Evolutionary conservation across 1,140 invertebrate species (phyloP).

Genomic region (Diabrotica virgifera): DNA sequence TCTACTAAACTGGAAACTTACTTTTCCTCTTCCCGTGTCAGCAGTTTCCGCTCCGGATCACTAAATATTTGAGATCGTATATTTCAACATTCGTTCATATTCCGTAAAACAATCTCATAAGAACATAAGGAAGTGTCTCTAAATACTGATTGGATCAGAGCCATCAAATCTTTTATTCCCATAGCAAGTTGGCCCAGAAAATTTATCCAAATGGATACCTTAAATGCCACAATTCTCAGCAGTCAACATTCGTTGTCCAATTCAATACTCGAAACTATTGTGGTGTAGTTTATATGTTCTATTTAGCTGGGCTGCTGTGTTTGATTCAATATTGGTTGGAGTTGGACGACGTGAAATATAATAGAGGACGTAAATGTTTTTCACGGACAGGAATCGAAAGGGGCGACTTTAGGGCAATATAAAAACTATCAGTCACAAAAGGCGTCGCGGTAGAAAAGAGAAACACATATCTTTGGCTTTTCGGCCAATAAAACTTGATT

Average conservation of each 20-base stretch:
- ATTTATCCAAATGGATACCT: constrained; percentile 6
- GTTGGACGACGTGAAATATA: background rate
- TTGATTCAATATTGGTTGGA: background rate
- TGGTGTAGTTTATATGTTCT: background rate
- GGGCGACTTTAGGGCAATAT: constrained; percentile 29
- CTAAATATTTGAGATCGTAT: constrained; percentile 31
- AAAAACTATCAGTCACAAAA: constrained; percentile 35
- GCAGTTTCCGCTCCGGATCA: constrained; percentile 15
- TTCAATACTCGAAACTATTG: too few species aligned
- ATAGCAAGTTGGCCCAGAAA: constrained; percentile 29
- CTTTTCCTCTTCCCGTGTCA: constrained; percentile 5
- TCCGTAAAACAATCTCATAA: constrained; percentile 23
- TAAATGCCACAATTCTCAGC: too few species aligned
- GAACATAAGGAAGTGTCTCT: constrained; percentile 29
- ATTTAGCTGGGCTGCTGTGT: background rate
- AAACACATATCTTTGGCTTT: constrained; percentile 45
- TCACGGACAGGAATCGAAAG: background rate
- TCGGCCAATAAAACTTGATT: constrained; percentile 47
- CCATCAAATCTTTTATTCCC: constrained; percentile 43
- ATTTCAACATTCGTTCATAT: constrained; percentile 30
- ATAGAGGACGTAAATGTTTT: too few species aligned
- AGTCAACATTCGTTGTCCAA: too few species aligned
- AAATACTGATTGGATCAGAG: constrained; percentile 44
- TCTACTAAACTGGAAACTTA: too few species aligned
- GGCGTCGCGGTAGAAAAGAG: constrained; percentile 31